phyloP scores from a whole-genome alignment of 2,797 vertebrate genomes.

The Lacerta agilis region DNA sequence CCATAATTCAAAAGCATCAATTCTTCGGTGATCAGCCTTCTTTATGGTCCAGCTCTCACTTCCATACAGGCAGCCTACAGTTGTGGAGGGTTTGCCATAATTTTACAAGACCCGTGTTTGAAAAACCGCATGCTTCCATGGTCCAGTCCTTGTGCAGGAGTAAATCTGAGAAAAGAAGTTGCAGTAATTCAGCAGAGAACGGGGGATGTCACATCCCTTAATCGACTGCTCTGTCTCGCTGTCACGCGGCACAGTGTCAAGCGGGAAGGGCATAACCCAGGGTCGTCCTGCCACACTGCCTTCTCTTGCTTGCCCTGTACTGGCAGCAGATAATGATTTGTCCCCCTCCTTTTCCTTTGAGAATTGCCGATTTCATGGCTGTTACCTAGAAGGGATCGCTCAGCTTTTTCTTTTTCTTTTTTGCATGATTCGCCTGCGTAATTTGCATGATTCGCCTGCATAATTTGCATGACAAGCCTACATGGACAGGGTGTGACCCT shows the following conservation, averaged over 20 bases:
- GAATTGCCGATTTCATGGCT: conserved; percentile 11
- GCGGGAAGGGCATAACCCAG: not conserved
- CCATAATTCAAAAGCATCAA: too few species aligned
- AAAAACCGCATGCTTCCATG: not conserved
- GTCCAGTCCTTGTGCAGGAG: too few species aligned
- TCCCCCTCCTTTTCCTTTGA: not conserved
- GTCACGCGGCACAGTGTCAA: not conserved
- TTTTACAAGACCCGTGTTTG: not conserved
- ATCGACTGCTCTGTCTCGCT: not conserved
- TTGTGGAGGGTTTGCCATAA: too few species aligned
- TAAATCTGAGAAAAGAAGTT: not conserved
- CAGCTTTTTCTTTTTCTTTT: too few species aligned
- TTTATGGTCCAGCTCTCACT: too few species aligned
- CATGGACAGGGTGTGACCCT: not conserved
- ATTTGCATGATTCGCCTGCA: not conserved
- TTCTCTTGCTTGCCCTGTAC: not conserved
- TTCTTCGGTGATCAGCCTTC: too few species aligned
- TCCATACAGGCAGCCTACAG: too few species aligned
- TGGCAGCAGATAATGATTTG: rapidly evolving
- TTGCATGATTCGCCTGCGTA: too few species aligned
- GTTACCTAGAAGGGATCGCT: not conserved
- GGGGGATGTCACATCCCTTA: not conserved
- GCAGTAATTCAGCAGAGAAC: not conserved
- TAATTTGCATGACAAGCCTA: not conserved
- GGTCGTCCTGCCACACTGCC: not conserved